Conservation (phyloP, 2,888 invertebrate genomes). For the Hydroisotoma schaefferi region DNA sequence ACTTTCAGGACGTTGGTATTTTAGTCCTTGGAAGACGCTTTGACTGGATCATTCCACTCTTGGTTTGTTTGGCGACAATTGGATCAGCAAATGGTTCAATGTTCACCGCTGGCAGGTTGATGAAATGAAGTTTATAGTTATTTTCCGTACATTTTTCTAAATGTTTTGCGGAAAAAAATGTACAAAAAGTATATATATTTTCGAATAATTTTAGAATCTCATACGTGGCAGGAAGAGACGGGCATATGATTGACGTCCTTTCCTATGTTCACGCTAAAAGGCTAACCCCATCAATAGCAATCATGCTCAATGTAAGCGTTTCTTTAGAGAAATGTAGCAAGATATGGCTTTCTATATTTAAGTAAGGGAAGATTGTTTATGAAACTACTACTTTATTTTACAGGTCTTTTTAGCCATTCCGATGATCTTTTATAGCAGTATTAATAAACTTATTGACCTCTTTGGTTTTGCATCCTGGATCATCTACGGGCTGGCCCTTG, state of each 20-base stretch:
- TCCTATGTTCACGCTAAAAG: conserved; percentile 87
- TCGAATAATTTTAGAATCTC: conserved; percentile 62
- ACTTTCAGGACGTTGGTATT: conserved; percentile 37
- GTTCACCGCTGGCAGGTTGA: conserved; percentile 45
- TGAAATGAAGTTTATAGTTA: too few relatives aligned
- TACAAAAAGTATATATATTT: not conserved
- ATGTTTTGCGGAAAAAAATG: not conserved
- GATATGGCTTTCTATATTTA: not conserved
- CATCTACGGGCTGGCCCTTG: conserved; percentile 92
- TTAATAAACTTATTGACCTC: conserved; percentile 91
- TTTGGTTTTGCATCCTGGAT: conserved; percentile 98
- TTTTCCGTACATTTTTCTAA: not conserved
- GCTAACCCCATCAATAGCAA: conserved; percentile 86
- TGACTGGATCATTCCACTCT: conserved; percentile 82
- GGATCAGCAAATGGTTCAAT: conserved; percentile 79
- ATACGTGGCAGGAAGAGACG: conserved; percentile 89
- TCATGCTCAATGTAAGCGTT: conserved; percentile 81
- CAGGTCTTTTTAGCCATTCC: conserved; percentile 67
- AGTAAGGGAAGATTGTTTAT: not conserved
- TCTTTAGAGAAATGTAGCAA: not conserved
- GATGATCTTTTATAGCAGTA: conserved; percentile 90
- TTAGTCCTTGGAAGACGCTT: conserved; percentile 71
- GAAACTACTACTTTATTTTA: not conserved
- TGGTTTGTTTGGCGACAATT: conserved; percentile 87
- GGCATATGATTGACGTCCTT: conserved; percentile 82